Conservation (phyloP, 2,888 invertebrate species). For the Agriopis leucophaearia region DNA sequence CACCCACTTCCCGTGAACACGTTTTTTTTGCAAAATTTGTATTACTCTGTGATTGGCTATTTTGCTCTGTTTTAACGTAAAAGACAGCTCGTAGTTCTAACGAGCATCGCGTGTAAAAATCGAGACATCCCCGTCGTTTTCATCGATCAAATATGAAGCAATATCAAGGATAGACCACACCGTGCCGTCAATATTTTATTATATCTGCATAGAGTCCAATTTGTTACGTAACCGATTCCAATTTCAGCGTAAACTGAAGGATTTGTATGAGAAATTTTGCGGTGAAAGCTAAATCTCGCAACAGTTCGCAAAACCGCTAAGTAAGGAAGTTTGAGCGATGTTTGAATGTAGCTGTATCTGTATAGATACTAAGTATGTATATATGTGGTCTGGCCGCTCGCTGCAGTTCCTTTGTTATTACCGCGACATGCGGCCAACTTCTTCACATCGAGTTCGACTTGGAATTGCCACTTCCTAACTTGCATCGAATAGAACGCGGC, state of each 20-base stretch:
- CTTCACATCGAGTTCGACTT: conserved; percentile 30
- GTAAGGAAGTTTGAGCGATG: conserved; percentile 24
- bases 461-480: conserved; percentile 50
- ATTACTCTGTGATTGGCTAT: no score
- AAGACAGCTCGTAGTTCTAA: conserved; percentile 88
- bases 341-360: conserved; percentile 21
- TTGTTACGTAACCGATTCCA: conserved; percentile 26
- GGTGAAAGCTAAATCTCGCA: conserved; percentile 12
- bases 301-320: conserved; percentile 9
- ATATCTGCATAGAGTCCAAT: conserved; percentile 16
- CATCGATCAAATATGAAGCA: conserved; percentile 24
- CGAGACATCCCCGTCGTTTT: conserved; percentile 9
- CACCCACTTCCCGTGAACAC: no score
- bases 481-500: conserved; percentile 40
- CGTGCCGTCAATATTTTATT: conserved; percentile 28
- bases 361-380: background rate
- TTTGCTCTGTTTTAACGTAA: background rate
- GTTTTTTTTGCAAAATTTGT: no score
- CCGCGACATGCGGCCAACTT: conserved; percentile 37
- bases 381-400: conserved; percentile 17
- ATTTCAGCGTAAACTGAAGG: conserved; percentile 10
- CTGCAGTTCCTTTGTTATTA: conserved; percentile 40
- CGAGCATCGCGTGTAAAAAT: conserved; percentile 21
- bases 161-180: conserved; percentile 23
- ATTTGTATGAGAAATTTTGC: conserved; percentile 2